phyloP scores from a whole-genome alignment of 1,140 invertebrate genomes.

The Rhynchophorus ferrugineus region DNA sequence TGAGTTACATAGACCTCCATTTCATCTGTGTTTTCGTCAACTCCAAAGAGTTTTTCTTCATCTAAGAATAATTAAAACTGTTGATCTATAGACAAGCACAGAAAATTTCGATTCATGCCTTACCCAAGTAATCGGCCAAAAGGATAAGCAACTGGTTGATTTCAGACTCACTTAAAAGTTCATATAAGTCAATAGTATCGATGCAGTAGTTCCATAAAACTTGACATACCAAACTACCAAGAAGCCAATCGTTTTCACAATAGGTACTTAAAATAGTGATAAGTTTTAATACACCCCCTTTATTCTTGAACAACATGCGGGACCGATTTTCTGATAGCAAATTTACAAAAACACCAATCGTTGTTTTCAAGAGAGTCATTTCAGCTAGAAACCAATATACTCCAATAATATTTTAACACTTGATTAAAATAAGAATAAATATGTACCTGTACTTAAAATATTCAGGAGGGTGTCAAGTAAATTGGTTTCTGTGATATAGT shows the following conservation, averaged over 20 bases:
- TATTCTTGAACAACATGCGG: slow-evolving; percentile 44
- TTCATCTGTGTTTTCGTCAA: slow-evolving; percentile 34
- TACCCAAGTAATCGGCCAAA: slow-evolving; percentile 51
- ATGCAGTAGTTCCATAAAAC: slow-evolving; percentile 66
- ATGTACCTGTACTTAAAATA: slow-evolving; percentile 32
- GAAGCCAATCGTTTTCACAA: slow-evolving; percentile 52
- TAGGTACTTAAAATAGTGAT: slow-evolving; percentile 48
- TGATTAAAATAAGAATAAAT: too few species aligned
- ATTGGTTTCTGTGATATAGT: slow-evolving; percentile 47
- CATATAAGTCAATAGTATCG: slow-evolving; percentile 45
- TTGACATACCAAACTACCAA: slow-evolving; percentile 56
- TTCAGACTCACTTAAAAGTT: slow-evolving; percentile 45
- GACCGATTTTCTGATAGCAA: slow-evolving; percentile 57
- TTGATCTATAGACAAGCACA: slow-evolving; percentile 24
- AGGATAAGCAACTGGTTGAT: slow-evolving; percentile 48
- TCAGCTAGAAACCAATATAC: slow-evolving; percentile 42
- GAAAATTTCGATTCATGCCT: too few species aligned
- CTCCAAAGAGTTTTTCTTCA: slow-evolving; percentile 43
- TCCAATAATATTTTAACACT: too few species aligned
- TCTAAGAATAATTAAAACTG: slow-evolving; percentile 30
- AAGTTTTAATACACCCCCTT: slow-evolving; percentile 43
- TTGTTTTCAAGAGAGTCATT: slow-evolving; percentile 51
- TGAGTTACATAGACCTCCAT: slow-evolving; percentile 33
- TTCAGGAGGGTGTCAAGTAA: slow-evolving; percentile 33
- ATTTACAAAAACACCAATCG: slow-evolving; percentile 61